A percentile compares a stretch with the other conserved stretches of the same genome.
Evolutionary conservation across 2,113 vertebrate species (phyloP).

Genomic region (Pteronura brasiliensis): DNA sequence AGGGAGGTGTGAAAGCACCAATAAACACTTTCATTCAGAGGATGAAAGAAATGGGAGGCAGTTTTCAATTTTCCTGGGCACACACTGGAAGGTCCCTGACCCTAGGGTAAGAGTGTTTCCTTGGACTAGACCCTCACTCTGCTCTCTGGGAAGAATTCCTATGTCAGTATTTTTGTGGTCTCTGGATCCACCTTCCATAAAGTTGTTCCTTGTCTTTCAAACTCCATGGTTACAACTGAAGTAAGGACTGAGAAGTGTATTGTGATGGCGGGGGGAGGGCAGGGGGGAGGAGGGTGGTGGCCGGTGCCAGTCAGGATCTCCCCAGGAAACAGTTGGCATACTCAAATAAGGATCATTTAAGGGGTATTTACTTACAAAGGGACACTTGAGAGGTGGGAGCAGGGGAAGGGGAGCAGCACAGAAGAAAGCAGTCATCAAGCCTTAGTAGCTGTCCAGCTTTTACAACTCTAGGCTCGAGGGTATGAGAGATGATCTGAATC

Average conservation of each 20-base stretch:
- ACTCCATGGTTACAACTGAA: neutral
- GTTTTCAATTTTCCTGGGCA: neutral
- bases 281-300: too few relatives aligned
- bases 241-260: neutral
- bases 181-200: neutral
- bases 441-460: neutral
- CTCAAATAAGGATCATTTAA: neutral
- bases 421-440: too few relatives aligned
- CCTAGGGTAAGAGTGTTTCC: neutral
- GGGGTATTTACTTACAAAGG: neutral
- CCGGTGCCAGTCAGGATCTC: neutral
- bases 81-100: neutral
- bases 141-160: neutral
- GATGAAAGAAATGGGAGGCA: neutral
- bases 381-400: too few relatives aligned
- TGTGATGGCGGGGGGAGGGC: accelerated
- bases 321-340: neutral
- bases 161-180: neutral
- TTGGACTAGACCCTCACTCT: neutral
- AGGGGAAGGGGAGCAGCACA: neutral
- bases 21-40: neutral
- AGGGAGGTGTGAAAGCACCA: neutral
- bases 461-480: too few relatives aligned
- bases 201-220: neutral
- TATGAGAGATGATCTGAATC: neutral